Evolutionary conservation across 1,140 invertebrate species (phyloP).

Genomic region (Plodia interpunctella): DNA sequence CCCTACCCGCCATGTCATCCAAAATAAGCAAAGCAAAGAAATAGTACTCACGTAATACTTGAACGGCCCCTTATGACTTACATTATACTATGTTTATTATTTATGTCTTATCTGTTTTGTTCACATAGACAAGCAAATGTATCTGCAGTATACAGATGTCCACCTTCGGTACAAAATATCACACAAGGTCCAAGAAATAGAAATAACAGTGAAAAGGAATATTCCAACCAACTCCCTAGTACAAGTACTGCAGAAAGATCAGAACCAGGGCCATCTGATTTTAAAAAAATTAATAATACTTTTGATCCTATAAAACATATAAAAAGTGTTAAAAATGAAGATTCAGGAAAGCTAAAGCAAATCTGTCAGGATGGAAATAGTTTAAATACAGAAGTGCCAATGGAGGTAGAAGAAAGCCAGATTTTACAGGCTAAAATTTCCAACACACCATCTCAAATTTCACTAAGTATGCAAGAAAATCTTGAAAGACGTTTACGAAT

Average conservation of each 20-base stretch:
- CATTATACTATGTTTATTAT: not conserved
- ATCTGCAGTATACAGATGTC: constrained; percentile 62
- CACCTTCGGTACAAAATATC: constrained; percentile 27
- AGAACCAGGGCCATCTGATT: constrained; percentile 29
- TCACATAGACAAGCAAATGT: constrained; percentile 79
- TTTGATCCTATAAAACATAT: constrained; percentile 43
- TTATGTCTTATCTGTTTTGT: constrained; percentile 9
- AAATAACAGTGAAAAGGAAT: constrained; percentile 13
- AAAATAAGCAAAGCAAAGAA: no score
- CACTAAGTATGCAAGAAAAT: constrained; percentile 28
- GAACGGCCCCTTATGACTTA: no score
- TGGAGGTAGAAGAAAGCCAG: constrained; percentile 10
- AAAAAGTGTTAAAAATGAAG: constrained; percentile 29
- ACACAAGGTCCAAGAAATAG: constrained; percentile 9
- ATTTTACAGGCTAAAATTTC: constrained; percentile 18
- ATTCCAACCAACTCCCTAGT: constrained; percentile 14
- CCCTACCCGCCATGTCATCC: no score
- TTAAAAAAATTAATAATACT: constrained; percentile 18
- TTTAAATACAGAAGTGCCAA: not conserved
- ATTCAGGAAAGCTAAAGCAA: constrained; percentile 2
- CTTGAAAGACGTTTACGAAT: constrained; percentile 59
- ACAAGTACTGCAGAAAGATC: constrained; percentile 16
- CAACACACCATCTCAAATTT: constrained; percentile 3
- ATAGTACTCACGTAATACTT: no score
- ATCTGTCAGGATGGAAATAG: not conserved